Percentiles rank a stretch among this genome's conserved stretches.
phyloP scores from a whole-genome alignment of 2,113 vertebrate species.

The Forbesichthys papilliferus region DNA sequence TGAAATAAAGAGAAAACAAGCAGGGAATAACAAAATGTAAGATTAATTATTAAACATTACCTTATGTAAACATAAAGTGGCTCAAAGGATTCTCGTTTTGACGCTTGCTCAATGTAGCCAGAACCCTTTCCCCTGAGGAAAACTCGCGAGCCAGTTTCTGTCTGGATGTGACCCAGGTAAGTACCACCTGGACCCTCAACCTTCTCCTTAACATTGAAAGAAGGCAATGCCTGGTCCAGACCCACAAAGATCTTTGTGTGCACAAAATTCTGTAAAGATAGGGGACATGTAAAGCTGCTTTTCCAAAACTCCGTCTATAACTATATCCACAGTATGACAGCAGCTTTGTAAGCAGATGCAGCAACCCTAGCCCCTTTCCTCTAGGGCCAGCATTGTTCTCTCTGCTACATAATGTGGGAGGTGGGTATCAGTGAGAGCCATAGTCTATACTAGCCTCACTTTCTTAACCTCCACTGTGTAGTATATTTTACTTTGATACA shows the following conservation, averaged over 20 bases:
- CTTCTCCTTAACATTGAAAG: slow-evolving; percentile 92
- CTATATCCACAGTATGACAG: not conserved
- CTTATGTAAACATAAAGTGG: slow-evolving; percentile 98
- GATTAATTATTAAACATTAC: slow-evolving; percentile 59
- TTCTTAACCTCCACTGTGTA: slow-evolving; percentile 71
- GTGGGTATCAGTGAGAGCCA: slow-evolving; percentile 74
- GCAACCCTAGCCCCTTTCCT: slow-evolving; percentile 52
- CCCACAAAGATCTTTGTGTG: slow-evolving; percentile 99
- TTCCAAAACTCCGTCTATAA: not conserved
- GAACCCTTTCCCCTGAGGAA: slow-evolving; percentile 93
- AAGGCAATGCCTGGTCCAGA: slow-evolving; percentile 86
- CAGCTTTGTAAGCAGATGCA: slow-evolving; percentile 70
- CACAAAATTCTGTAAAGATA: slow-evolving; percentile 86
- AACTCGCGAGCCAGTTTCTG: slow-evolving; percentile 93
- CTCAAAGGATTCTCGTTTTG: slow-evolving; percentile 94
- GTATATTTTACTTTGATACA: not conserved
- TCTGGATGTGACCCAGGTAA: slow-evolving; percentile 94
- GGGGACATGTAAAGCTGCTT: slow-evolving; percentile 4
- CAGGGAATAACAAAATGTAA: not conserved
- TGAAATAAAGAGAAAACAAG: no score
- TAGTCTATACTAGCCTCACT: slow-evolving; percentile 68
- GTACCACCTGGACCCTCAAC: slow-evolving; percentile 92
- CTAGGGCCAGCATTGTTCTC: slow-evolving; percentile 64
- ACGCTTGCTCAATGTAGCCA: slow-evolving; percentile 95
- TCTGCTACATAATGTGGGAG: slow-evolving; percentile 75